Percentiles rank a stretch among this genome's conserved stretches.
Evolutionary conservation across 2,797 vertebrate genomes (phyloP).

Genomic region (Crotalus adamanteus): DNA sequence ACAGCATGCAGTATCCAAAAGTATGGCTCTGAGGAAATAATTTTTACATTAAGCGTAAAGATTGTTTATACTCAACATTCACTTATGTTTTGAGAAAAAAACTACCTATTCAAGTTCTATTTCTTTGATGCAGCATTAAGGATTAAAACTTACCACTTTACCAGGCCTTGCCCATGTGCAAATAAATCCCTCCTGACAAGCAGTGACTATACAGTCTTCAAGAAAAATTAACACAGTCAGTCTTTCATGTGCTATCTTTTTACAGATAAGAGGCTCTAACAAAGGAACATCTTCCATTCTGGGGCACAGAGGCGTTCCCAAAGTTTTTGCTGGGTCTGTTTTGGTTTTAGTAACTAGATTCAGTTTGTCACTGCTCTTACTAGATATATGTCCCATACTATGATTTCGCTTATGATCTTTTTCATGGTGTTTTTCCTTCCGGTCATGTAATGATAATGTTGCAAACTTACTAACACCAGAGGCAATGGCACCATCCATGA

Average conservation of each 20-base stretch:
- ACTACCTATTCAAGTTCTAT: conserved; percentile 72
- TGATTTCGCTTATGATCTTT: conserved; percentile 98
- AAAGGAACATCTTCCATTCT: conserved; percentile 97
- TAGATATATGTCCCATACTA: conserved; percentile 98
- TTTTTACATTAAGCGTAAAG: conserved; percentile 77
- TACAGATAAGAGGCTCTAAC: conserved; percentile 98
- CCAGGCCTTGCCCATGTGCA: conserved; percentile 99
- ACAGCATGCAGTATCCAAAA: conserved; percentile 86
- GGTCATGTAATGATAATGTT: conserved; percentile 93
- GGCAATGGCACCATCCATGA: conserved; percentile 87
- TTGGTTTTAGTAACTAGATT: conserved; percentile 92
- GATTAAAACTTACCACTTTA: conserved; percentile 97
- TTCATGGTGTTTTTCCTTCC: conserved; percentile 94
- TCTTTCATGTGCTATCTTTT: conserved; percentile 98
- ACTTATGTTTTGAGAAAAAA: conserved; percentile 70
- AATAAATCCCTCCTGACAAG: conserved; percentile 99
- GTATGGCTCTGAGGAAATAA: conserved; percentile 78
- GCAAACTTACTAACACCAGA: conserved; percentile 94
- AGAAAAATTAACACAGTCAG: conserved; percentile 98
- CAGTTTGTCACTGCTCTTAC: conserved; percentile 98
- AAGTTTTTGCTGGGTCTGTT: conserved; percentile 93
- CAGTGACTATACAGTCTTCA: conserved; percentile 99
- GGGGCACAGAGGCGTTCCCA: conserved; percentile 93
- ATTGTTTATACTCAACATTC: conserved; percentile 78
- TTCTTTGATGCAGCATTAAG: conserved; percentile 79